Conservation (phyloP, 2,113 vertebrate genomes). For the Nestor notabilis region DNA sequence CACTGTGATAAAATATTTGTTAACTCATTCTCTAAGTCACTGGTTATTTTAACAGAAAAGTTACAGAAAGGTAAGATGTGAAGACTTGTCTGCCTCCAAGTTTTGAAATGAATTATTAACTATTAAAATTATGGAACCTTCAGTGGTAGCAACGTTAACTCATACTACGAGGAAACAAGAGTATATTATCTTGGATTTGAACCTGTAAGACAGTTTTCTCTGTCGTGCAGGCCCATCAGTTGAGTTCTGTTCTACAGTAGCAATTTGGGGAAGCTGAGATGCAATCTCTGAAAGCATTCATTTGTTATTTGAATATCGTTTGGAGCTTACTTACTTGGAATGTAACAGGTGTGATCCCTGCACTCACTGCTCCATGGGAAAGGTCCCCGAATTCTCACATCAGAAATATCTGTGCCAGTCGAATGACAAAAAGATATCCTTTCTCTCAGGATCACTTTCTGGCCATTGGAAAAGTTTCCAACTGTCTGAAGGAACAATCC, state of each 20-base stretch:
- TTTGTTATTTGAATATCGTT: background rate
- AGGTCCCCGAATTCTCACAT: background rate
- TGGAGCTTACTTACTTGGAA: background rate
- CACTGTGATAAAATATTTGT: background rate
- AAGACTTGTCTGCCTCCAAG: background rate
- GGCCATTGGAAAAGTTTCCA: background rate
- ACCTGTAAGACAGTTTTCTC: background rate
- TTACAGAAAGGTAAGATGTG: background rate
- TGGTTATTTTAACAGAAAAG: background rate
- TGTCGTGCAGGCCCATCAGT: accelerated
- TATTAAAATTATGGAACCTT: background rate
- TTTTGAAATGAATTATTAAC: background rate
- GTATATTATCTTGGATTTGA: background rate
- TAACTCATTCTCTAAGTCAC: background rate
- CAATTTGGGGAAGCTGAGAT: background rate
- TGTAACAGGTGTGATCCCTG: background rate
- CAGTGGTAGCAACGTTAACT: background rate
- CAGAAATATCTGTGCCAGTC: background rate
- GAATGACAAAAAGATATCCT: background rate
- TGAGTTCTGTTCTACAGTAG: background rate
- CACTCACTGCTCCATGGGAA: background rate
- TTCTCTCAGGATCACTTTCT: background rate
- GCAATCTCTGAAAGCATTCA: background rate
- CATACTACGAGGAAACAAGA: background rate
- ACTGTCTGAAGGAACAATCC: background rate